Evolutionary conservation across 2,113 vertebrate species (phyloP), one percentile per base, ranked within the genome.

Genomic region (Lucifuga dentata): DNA sequence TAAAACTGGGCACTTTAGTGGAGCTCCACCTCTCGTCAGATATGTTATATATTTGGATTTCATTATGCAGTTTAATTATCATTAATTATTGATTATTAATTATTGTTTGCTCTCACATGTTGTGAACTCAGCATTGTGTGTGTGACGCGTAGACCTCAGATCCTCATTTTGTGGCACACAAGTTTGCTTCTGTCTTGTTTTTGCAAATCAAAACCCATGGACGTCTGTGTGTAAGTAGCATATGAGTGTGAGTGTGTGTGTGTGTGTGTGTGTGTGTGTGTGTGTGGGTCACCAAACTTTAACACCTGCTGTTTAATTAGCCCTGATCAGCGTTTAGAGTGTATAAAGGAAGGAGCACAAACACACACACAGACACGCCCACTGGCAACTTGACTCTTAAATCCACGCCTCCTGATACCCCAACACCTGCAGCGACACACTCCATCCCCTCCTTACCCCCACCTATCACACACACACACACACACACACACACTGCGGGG

Each of bases 401-500:
- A 29, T 23, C 39, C 53, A 62, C 68, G 6, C 72, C 76, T 53
- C 41, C 23, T 53, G 24, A 21, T 52, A 62, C 70, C 68, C 43
- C 60, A 62, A 38, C 81, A 84, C 71, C 84, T 81, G 77, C 71
- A 67, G 40, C 3, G 80, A 83, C 80, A 79, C 68, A 71, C 78
- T 38, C 52, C 63, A 48, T 13, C 62, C 33, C 55, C 58, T 36
- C 78, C 43, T 46, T 13, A 43, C 50, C 19, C 59, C 62, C 61
- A 38, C 60, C 53, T 50, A 38, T 21, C 24, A 55, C 80, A 49
- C 38, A 20, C 8, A 53, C 32, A 33, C 58, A 41, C 41, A 38
- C 58, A 46, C 20, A 24, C 57, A 29, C 33, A 40, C 58, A 72
- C 64, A 56, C 70, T 35, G 29, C 36, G 15, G 1, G 56, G 62